Conservation (phyloP, 2,797 vertebrate species). For the Xiphophorus birchmanni region DNA sequence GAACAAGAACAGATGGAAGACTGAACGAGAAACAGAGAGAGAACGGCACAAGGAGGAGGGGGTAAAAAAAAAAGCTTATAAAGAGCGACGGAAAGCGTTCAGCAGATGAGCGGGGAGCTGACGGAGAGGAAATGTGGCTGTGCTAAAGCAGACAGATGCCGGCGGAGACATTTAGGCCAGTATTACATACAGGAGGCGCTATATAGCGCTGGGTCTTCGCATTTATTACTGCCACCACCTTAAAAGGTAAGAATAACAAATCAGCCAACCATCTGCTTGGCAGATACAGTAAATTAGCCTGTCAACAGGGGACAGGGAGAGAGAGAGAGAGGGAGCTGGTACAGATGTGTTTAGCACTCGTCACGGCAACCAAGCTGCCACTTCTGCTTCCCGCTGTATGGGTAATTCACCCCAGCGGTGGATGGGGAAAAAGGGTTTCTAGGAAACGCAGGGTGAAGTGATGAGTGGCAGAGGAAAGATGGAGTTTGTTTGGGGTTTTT, state of each 20-base stretch:
- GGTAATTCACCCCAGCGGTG: conserved; percentile 43
- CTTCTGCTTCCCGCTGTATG: conserved; percentile 31
- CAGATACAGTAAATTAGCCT: conserved; percentile 35
- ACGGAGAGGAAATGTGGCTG: conserved; percentile 9
- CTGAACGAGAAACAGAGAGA: conserved; percentile 35
- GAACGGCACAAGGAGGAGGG: conserved; percentile 19
- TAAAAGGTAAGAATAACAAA: conserved; percentile 60
- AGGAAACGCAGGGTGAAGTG: conserved; percentile 25
- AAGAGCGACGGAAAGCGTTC: conserved; percentile 42
- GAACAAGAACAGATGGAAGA: conserved; percentile 28
- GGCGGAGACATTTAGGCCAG: conserved; percentile 55
- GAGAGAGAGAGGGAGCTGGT: conserved; percentile 17
- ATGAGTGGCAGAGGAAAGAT: conserved; percentile 36
- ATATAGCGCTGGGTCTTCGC: conserved; percentile 44
- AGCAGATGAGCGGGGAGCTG: conserved; percentile 23
- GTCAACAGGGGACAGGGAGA: conserved; percentile 26
- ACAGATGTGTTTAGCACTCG: conserved; percentile 46
- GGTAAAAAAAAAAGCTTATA: conserved; percentile 14
- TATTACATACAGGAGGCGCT: conserved; percentile 47
- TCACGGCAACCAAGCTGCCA: conserved; percentile 53
- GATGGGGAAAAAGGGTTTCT: conserved; percentile 16
- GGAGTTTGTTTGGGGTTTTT: conserved; percentile 32
- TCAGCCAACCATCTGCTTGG: conserved; percentile 64
- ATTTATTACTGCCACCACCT: conserved; percentile 53
- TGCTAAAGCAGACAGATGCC: conserved; percentile 46